Conservation (phyloP, 2,797 vertebrate species). For the Scolopax rusticola region DNA sequence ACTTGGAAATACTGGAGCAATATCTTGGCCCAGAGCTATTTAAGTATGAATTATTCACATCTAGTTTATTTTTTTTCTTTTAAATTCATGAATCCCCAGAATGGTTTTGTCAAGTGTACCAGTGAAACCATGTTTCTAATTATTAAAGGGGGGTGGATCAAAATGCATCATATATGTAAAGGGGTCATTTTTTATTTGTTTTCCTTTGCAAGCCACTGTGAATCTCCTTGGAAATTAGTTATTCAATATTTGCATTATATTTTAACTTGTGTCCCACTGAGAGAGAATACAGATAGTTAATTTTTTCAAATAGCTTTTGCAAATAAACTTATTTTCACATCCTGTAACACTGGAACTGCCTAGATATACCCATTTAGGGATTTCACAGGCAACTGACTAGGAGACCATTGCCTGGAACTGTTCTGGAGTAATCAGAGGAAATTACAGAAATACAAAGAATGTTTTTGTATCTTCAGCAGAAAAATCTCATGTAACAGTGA, state of each 20-base stretch:
- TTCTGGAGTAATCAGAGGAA: background rate
- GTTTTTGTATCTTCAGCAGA: background rate
- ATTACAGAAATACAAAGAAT: background rate
- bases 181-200: conserved; percentile 12
- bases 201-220: background rate
- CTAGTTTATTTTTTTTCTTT: conserved; percentile 50
- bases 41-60: conserved; percentile 70
- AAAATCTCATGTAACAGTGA: background rate
- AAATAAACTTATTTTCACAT: background rate
- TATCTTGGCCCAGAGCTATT: conserved; percentile 62
- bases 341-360: background rate
- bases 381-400: background rate
- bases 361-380: background rate
- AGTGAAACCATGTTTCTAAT: conserved; percentile 47
- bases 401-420: background rate
- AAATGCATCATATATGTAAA: conserved; percentile 27
- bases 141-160: background rate
- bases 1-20: conserved; percentile 65
- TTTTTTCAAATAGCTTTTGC: background rate
- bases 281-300: background rate
- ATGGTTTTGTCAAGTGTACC: conserved; percentile 34
- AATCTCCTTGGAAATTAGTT: conserved; percentile 27
- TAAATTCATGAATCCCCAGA: conserved; percentile 63
- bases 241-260: background rate
- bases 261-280: background rate